These are phyloP conservation scores for Dasyurus viverrinus DNA, from an alignment of 2,113 vertebrate genomes.

Conservation along the genomic window DNA sequence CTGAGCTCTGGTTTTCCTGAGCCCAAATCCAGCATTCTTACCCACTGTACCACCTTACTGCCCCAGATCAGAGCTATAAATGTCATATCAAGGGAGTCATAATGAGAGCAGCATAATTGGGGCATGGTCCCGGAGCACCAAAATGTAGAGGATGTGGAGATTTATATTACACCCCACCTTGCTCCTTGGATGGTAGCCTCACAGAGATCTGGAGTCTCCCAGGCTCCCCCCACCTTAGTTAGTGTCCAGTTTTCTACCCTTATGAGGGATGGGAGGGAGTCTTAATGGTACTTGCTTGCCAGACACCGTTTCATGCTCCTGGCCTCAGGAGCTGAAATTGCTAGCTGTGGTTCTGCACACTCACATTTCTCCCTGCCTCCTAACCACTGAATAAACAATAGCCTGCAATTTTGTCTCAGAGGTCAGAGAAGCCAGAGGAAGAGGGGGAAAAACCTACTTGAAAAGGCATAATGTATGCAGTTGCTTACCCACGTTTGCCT, in stretches of 20 bases:
- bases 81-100: not conserved
- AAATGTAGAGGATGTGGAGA: not conserved
- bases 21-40: not conserved
- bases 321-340: constrained; percentile 32
- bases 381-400: constrained; percentile 36
- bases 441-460: constrained; percentile 46
- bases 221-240: not conserved
- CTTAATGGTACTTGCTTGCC: not conserved
- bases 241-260: not conserved
- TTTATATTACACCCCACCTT: not conserved
- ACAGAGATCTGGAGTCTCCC: not conserved
- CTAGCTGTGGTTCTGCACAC: not conserved
- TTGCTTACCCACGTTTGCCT: not conserved
- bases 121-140: not conserved
- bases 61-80: not conserved
- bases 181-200: not conserved
- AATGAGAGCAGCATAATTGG: not conserved
- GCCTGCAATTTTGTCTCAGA: not conserved
- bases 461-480: constrained; percentile 27
- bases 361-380: not conserved
- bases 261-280: not conserved
- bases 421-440: constrained; percentile 30
- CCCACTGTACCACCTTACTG: not conserved
- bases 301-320: constrained; percentile 31
- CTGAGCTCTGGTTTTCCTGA: not conserved